Base-by-base conservation (phyloP, 2,888 invertebrate genomes). In the Zhengitettix transpicula region DNA sequence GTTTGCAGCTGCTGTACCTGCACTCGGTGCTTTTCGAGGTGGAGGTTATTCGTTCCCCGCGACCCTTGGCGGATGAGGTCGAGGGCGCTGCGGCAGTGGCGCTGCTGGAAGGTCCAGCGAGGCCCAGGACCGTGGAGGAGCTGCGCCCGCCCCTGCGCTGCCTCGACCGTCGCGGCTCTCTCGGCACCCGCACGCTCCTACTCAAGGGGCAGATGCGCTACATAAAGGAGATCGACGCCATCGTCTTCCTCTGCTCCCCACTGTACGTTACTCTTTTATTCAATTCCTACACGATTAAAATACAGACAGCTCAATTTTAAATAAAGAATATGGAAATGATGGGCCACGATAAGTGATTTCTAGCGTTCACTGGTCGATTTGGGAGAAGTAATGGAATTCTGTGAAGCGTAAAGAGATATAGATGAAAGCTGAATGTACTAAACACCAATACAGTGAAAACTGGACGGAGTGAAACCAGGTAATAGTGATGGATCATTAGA, bases 181-280 rank as follows among this genome's bases (percentile, higher is more conserved):
- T 84, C 67, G 85, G 84, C 1, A 74, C 82, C 0, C 76, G 81
- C 28, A 86, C 87, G 57, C 83, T 91, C 52, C 74, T 91, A 17
- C 77, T 94, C 10, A 86, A 89, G 67, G 94, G 94, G 5, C 91
- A 93, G 67, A 90, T 94, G 81, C 81, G 86, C 66, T 83, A 84
- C 67, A 77, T 94, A 12, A 81, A 84, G 47, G 89, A 92, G 66
- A 83, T 90, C 60, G 84, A 88, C 63, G 82, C 84, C 0, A 81
- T 93, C 47, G 85, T 91, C 60, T 94, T 89, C 69, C 77, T 94
- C 1, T 93, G 93, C 70, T 89, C 89, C 67, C 93, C 94, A 1
- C 77, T 94, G 87, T 92, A 28, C 2, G 28, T 28, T 7, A 28
- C n/a, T n/a, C n/a, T n/a, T n/a, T n/a, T n/a, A n/a, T n/a, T n/a